Conservation (phyloP, 1,140 invertebrate species). For the Drosophila tani region DNA sequence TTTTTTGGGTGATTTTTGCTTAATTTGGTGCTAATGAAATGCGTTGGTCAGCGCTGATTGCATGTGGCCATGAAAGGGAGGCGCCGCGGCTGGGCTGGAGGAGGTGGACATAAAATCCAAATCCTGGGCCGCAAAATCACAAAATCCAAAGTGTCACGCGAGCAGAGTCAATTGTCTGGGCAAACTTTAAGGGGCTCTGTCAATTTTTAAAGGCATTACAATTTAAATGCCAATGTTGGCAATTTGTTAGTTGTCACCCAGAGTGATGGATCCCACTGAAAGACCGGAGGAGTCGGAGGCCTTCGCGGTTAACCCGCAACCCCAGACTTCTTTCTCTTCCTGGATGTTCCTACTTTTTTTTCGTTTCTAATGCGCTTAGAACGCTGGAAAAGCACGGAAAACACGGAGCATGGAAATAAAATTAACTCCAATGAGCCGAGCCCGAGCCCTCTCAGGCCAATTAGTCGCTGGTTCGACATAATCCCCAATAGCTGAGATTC, state of each 20-base stretch:
- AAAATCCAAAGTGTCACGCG: conserved; percentile 68
- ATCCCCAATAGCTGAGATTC: conserved; percentile 77
- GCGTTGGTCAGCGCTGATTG: conserved; percentile 65
- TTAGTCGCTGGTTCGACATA: conserved; percentile 57
- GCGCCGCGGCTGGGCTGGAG: background rate
- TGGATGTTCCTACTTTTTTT: background rate
- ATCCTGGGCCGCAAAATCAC: conserved; percentile 22
- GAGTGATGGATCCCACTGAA: conserved; percentile 4
- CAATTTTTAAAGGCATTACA: conserved; percentile 63
- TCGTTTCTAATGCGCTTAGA: conserved; percentile 69
- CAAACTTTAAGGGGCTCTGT: conserved; percentile 58
- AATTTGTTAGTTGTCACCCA: conserved; percentile 73
- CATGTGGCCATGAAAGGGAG: conserved; percentile 54
- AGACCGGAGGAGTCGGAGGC: background rate
- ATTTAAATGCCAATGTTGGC: conserved; percentile 77
- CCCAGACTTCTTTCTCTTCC: conserved; percentile 12
- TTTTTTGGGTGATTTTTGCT: conserved; percentile 67
- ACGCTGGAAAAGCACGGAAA: conserved; percentile 19
- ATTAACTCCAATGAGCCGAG: conserved; percentile 33
- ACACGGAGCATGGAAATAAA: conserved; percentile 23
- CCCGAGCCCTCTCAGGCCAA: conserved; percentile 41
- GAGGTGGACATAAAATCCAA: conserved; percentile 33
- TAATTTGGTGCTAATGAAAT: conserved; percentile 79
- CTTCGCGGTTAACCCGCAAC: conserved; percentile 35
- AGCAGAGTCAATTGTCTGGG: conserved; percentile 75